Evolutionary conservation across 1,140 invertebrate genomes (phyloP), one percentile per base, ranked within the genome.

Genomic region (Anastrepha ludens): DNA sequence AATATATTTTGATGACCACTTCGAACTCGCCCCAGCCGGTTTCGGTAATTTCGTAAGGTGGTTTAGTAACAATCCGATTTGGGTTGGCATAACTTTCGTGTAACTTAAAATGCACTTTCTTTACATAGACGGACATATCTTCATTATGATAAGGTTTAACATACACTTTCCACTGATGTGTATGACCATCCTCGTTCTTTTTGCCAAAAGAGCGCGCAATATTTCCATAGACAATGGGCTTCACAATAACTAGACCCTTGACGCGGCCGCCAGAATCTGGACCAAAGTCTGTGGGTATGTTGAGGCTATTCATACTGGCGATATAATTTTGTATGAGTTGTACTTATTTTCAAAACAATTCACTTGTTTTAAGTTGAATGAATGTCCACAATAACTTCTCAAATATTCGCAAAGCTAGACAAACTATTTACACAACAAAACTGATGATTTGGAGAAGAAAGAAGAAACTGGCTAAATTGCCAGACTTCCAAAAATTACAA

Each of bases 1-100:
- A 99, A 94, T 98, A 98, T 87, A 99, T 98, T 93, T 99, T 99
- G 39, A 99, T 99, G 47, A 98, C 97, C 89, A 99, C 97, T 94
- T 99, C 99, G 94, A 99, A 99, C 94, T 99, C 99, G 90, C 99
- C 99, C 99, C 99, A 99, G 2, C 99, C 99, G 85, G 99, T 99
- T 94, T 99, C 99, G 0, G 97, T 98, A 0, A 99, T 90, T 95
- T 99, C 98, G 93, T 99, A 99, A 0, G 99, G 99, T 3, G 98
- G 98, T 93, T 98, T 98, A 0, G 97, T 97, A 0, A 99, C 94
- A 89, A 99, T 96, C 92, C 99, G 94, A 92, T 98, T 99, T 8
- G 97, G 97, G 94, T 99, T 99, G 1, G 97, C 95, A 93, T 99
- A 99, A 94, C 98, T 99, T 93, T 99, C 98, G 92, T 99, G 99